Conservation (phyloP, 2,113 vertebrate genomes). For the Xenopus borealis region DNA sequence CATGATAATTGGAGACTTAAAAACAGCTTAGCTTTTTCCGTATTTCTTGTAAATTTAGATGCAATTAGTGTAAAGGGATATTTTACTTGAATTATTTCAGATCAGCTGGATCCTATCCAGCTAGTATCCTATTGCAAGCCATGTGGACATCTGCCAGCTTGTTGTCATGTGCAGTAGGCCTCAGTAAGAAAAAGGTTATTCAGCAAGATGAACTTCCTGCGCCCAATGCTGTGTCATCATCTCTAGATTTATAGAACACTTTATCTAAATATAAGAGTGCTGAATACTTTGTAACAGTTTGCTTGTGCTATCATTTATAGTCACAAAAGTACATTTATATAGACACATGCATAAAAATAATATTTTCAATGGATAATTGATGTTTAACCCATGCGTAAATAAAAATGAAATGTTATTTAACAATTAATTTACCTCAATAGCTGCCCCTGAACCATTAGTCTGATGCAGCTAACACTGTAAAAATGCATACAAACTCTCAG, state of each 20-base stretch:
- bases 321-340: neutral
- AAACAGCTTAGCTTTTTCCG: conserved; percentile 2
- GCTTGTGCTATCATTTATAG: neutral
- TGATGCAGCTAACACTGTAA: no score
- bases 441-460: no score
- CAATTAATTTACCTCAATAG: no score
- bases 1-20: conserved; percentile 6
- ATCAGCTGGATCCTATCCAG: conserved; percentile 11
- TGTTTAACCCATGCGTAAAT: neutral
- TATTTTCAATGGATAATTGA: neutral
- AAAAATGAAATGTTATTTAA: no score
- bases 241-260: conserved; percentile 16
- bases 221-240: conserved; percentile 29
- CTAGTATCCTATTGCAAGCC: conserved; percentile 7
- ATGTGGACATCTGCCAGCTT: conserved; percentile 12
- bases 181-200: neutral
- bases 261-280: conserved; percentile 31
- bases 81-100: conserved; percentile 22
- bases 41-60: conserved; percentile 4
- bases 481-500: no score
- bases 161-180: conserved; percentile 13
- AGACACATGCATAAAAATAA: neutral
- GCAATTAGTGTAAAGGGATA: conserved; percentile 18
- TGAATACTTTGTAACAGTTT: conserved; percentile 15
- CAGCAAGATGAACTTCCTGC: conserved; percentile 17